Percentiles rank a stretch among this genome's conserved stretches.
Conservation (phyloP, 2,888 invertebrate genomes). For the Cheiracanthium punctorium region DNA sequence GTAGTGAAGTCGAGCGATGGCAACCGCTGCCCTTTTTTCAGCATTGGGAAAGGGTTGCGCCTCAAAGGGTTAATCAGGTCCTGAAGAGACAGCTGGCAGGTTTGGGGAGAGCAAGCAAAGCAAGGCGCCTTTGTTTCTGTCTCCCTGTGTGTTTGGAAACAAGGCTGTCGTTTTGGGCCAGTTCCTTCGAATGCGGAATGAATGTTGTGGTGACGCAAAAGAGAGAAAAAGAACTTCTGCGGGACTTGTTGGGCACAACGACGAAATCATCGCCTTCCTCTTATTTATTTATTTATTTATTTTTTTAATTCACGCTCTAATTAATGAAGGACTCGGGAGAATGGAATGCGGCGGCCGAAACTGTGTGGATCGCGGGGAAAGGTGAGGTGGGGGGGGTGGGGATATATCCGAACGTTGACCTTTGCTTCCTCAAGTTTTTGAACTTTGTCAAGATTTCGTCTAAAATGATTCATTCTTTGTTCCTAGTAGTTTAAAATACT, state of each 20-base stretch:
- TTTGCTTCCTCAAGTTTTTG: conserved; percentile 15
- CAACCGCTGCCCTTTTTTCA: too few relatives aligned
- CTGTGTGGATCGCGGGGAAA: conserved; percentile 19
- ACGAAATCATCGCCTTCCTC: conserved; percentile 2
- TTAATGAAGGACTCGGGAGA: conserved; percentile 13
- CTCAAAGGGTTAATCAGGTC: too few relatives aligned
- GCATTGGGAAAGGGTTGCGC: too few relatives aligned
- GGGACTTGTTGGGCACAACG: conserved; percentile 1
- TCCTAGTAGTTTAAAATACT: too few relatives aligned
- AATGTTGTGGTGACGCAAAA: not conserved
- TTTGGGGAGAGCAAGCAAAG: too few relatives aligned
- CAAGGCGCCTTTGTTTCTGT: too few relatives aligned
- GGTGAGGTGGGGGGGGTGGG: conserved; percentile 4
- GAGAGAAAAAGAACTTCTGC: not conserved
- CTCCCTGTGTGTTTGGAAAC: not conserved
- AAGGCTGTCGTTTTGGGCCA: not conserved
- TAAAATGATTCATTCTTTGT: too few relatives aligned
- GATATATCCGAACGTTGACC: conserved; percentile 25
- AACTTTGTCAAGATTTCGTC: not conserved
- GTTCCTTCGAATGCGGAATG: not conserved
- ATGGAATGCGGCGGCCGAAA: conserved; percentile 12
- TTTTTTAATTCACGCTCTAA: conserved; percentile 31
- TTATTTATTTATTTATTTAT: too few relatives aligned
- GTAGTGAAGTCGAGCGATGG: too few relatives aligned
- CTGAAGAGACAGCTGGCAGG: too few relatives aligned